Evolutionary conservation across 2,888 invertebrate species (phyloP).

Genomic region (Leptinotarsa tumamoca): DNA sequence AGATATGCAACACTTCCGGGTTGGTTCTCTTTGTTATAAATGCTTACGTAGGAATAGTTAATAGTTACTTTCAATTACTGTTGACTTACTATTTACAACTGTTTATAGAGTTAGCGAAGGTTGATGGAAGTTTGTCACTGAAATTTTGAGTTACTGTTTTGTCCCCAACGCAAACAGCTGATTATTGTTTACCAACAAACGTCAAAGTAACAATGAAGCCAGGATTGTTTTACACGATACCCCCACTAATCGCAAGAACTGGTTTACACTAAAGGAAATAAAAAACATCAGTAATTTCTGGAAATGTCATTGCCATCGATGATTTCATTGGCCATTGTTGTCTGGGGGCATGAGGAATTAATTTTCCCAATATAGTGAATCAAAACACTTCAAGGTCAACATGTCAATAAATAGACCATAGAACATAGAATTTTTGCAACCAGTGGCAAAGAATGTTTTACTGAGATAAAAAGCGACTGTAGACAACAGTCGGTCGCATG

Average conservation of each 20-base stretch:
- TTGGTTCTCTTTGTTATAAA: slow-evolving; percentile 14
- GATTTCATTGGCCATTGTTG: slow-evolving; percentile 15
- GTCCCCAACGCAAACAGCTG: slow-evolving; percentile 8
- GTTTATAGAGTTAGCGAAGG: not conserved
- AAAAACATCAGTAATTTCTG: not conserved
- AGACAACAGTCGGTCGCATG: no score
- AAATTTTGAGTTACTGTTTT: slow-evolving; percentile 16
- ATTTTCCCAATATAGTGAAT: not conserved
- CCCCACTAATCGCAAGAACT: not conserved
- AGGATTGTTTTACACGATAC: not conserved
- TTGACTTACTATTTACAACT: not conserved
- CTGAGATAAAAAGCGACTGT: no score
- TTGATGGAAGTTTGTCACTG: not conserved
- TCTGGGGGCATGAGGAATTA: not conserved
- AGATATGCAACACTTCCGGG: slow-evolving; percentile 15
- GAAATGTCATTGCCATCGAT: slow-evolving; percentile 2
- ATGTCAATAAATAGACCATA: not conserved
- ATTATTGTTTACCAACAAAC: slow-evolving; percentile 9
- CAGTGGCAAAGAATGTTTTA: not conserved
- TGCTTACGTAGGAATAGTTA: not conserved
- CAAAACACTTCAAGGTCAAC: not conserved
- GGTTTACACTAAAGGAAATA: not conserved
- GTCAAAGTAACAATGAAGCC: not conserved
- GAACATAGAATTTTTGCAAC: not conserved
- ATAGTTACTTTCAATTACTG: not conserved